Percentiles rank a stretch among this genome's conserved stretches.
Conservation (phyloP, 2,113 vertebrate genomes). For the Thunnus maccoyii region DNA sequence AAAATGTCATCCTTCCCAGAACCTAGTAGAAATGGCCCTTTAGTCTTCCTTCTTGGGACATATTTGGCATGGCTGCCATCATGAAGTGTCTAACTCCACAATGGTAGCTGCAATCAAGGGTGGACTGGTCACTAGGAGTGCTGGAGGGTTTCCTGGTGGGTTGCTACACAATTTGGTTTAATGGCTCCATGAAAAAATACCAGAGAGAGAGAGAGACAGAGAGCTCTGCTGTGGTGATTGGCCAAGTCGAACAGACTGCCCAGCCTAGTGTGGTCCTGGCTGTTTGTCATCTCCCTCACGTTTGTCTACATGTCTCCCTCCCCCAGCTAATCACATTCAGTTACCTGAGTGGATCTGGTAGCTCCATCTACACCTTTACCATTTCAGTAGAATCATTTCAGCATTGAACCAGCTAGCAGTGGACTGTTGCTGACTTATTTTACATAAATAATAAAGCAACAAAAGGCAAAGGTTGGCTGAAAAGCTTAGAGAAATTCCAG, state of each 20-base stretch:
- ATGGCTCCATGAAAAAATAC: too few species aligned
- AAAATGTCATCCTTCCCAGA: neutral
- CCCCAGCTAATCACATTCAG: neutral
- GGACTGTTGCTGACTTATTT: neutral
- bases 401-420: neutral
- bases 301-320: neutral
- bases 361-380: neutral
- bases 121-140: neutral
- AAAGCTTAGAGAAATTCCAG: neutral
- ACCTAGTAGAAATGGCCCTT: neutral
- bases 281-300: slow-evolving; percentile 5
- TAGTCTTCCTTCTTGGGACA: neutral
- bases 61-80: too few species aligned
- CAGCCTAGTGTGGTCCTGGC: neutral
- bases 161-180: too few species aligned
- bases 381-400: slow-evolving; percentile 14
- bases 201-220: too few species aligned
- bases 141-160: neutral
- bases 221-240: too few species aligned
- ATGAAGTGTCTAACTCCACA: too few species aligned
- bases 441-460: neutral
- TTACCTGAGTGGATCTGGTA: neutral
- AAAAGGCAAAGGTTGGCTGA: neutral
- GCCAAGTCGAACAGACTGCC: too few species aligned
- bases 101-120: too few species aligned